Evolutionary conservation across 2,113 vertebrate genomes (phyloP), one percentile per base, ranked within the genome.

Genomic region (Vicugna pacos): DNA sequence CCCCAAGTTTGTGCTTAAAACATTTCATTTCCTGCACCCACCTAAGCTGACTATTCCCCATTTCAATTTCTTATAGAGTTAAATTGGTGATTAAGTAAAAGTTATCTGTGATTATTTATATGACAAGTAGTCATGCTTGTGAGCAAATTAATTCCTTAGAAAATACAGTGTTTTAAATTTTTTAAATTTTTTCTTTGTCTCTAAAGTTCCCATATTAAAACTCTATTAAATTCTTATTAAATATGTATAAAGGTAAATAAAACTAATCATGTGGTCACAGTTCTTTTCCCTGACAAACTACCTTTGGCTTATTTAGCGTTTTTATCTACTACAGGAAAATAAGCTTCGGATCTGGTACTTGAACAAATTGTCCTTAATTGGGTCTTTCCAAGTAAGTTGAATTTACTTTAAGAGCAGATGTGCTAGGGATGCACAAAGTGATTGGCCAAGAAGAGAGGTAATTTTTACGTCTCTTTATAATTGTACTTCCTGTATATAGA

Each of bases 351-450:
- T 89, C 15, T 80, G 56, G 5, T 60, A 30, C 48, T 85, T 79
- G 58, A 85, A 75, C 38, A 70, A 54, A 65, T 14, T 12, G 28
- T 35, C 64, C 32, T 96, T 93, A 60, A 69, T 32, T 75, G 38
- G 60, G 50, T 89, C 70, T 85, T 84, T 93, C 32, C 64, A 80
- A 77, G 89, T n/a, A 85, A 86, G 42, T 32, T 54, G 80, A 96
- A 72, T 52, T 73, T 65, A 56, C 32, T 48, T 89, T 77, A 94
- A 83, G 14, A 77, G 30, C 69, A 77, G 67, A 50, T 54, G 19
- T 92, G 35, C 35, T 91, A 5, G 70, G 24, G 56, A 64, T 65
- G 15, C n/a, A 35, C 69, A 64, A 16, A 69, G 24, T 76, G 70
- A 92, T 64, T 76, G 67, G 42, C 20, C 65, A 56, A 50, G 52